These are phyloP conservation scores for Irena cyanogastra DNA, from an alignment of 2,113 vertebrate genomes.

Conservation along the genomic window DNA sequence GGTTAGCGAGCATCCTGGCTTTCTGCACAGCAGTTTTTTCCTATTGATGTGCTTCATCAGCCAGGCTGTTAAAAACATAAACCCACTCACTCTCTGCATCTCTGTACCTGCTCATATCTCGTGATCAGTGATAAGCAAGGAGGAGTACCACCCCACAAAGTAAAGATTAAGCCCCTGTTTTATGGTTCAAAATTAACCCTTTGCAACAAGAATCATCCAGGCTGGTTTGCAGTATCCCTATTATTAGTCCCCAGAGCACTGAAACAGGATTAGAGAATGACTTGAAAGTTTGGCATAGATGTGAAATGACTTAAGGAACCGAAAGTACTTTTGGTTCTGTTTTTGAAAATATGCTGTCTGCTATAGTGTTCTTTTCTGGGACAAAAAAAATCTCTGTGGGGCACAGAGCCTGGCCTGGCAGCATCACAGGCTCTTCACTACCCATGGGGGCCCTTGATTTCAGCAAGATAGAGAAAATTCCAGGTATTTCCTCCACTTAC, in stretches of 20 bases:
- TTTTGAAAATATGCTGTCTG: not conserved
- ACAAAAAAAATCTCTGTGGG: fast-evolving
- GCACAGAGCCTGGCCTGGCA: fast-evolving
- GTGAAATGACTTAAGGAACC: not conserved
- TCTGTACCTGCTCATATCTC: not conserved
- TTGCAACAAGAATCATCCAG: not conserved
- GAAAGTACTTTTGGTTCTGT: not conserved
- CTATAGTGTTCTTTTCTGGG: not conserved
- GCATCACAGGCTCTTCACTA: not conserved
- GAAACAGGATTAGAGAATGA: not conserved
- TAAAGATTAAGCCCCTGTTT: not conserved
- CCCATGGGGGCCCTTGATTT: not conserved
- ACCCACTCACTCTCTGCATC: not conserved
- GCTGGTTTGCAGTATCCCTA: not conserved
- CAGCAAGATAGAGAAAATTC: not conserved
- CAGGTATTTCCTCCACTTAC: not conserved
- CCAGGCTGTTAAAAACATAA: not conserved
- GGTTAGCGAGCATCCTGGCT: not conserved
- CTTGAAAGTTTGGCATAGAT: not conserved
- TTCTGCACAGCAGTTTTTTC: not conserved
- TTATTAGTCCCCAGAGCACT: not conserved
- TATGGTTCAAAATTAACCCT: not conserved
- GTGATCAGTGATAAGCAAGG: not conserved
- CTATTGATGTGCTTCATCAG: not conserved
- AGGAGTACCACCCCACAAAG: not conserved